Conservation (phyloP, 2,797 vertebrate genomes). For the Gallinago nigripennis region DNA sequence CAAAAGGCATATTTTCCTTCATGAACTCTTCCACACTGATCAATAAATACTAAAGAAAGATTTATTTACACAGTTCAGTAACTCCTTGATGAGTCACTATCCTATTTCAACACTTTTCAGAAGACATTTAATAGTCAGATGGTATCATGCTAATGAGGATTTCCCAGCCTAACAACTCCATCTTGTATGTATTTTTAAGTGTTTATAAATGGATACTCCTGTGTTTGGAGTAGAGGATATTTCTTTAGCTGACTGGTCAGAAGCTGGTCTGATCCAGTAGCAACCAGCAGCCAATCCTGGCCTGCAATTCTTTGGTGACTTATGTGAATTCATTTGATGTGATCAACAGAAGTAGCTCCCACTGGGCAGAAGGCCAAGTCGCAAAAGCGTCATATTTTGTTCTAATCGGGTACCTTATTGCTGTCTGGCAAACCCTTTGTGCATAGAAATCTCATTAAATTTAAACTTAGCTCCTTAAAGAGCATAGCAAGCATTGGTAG, state of each 20-base stretch:
- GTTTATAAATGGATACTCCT: background rate
- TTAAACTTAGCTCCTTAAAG: background rate
- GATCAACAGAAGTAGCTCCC: background rate
- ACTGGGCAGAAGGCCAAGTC: background rate
- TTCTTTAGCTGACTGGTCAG: conserved; percentile 17
- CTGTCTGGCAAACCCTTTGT: background rate
- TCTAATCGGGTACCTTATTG: background rate
- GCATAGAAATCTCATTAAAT: background rate
- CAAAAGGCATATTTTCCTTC: background rate
- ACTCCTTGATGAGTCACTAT: background rate
- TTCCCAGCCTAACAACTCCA: conserved; percentile 48
- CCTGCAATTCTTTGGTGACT: background rate
- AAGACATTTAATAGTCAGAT: background rate
- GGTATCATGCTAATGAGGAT: conserved; percentile 28
- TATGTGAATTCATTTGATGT: background rate
- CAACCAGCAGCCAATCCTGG: background rate
- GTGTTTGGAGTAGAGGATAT: conserved; percentile 30
- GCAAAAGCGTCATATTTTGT: background rate
- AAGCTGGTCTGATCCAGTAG: conserved; percentile 10
- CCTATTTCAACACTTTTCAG: background rate
- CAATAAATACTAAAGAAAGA: conserved; percentile 42
- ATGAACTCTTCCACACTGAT: background rate
- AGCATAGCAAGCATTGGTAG: background rate
- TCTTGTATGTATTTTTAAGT: conserved; percentile 29
- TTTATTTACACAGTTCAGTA: background rate